Percentiles rank a stretch among this genome's conserved stretches.
Conservation (phyloP, 2,113 vertebrate genomes). For the Muntiacus reevesi region DNA sequence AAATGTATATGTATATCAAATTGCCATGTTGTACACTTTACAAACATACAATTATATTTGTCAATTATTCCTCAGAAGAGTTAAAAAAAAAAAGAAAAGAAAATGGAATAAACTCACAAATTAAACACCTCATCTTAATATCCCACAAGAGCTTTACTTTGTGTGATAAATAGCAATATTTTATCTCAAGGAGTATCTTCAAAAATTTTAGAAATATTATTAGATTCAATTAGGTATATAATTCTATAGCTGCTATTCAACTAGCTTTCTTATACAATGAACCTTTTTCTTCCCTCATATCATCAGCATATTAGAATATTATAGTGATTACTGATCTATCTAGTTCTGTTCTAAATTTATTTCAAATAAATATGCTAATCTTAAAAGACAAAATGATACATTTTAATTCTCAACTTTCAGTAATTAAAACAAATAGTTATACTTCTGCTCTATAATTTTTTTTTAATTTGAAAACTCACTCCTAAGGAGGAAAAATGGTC, state of each 20-base stretch:
- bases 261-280: neutral
- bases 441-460: neutral
- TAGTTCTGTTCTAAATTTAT: conserved; percentile 4
- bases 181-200: neutral
- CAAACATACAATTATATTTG: neutral
- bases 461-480: neutral
- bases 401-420: neutral
- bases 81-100: neutral
- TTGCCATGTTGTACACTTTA: neutral
- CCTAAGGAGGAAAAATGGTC: neutral
- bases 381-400: neutral
- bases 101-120: neutral
- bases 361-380: conserved; percentile 1
- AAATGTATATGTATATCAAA: neutral
- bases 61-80: neutral
- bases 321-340: neutral
- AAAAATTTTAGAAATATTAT: conserved; percentile 8
- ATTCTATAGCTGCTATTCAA: neutral
- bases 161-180: neutral
- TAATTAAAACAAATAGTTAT: neutral
- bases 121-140: neutral
- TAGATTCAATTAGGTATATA: neutral
- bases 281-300: neutral
- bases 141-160: neutral
- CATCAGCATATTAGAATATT: neutral